These are phyloP conservation scores for Strix aluco DNA, from an alignment of 2,113 vertebrate species.

Conservation along the genomic window DNA sequence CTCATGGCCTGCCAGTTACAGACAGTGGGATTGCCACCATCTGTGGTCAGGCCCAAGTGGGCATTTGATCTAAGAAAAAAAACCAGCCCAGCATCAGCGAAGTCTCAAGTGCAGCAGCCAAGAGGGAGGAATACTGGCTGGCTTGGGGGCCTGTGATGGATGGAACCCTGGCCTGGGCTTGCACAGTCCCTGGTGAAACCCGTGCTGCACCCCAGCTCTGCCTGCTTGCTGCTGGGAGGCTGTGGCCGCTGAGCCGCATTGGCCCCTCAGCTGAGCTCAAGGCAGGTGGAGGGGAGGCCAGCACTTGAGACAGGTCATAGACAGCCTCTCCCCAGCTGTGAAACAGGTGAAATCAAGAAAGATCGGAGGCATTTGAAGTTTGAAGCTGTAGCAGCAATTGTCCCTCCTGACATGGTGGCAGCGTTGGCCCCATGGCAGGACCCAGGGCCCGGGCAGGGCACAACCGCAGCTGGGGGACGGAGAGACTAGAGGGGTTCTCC, in stretches of 20 bases:
- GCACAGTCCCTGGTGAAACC: not conserved
- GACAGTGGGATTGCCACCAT: not conserved
- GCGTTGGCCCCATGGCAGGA: not conserved
- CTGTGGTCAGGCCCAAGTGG: rapidly evolving
- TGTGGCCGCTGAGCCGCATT: rapidly evolving
- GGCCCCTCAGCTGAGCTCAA: not conserved
- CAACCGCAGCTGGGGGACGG: rapidly evolving
- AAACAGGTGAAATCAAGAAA: not conserved
- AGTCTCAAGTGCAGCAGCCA: rapidly evolving
- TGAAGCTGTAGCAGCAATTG: not conserved
- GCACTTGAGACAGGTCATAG: rapidly evolving
- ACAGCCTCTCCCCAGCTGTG: not conserved
- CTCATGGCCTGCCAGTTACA: rapidly evolving
- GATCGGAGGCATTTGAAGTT: rapidly evolving
- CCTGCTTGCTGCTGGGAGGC: not conserved
- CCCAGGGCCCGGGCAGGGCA: rapidly evolving
- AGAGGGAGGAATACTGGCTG: not conserved
- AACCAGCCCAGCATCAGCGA: rapidly evolving
- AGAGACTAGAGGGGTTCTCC: not conserved
- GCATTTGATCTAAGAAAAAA: not conserved
- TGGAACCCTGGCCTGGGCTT: not conserved
- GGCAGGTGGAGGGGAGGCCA: not conserved
- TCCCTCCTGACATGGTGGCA: rapidly evolving
- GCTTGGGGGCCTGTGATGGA: not conserved
- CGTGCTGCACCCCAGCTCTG: rapidly evolving